Conservation (phyloP, 2,113 vertebrate species). For the Triplophysa rosa region DNA sequence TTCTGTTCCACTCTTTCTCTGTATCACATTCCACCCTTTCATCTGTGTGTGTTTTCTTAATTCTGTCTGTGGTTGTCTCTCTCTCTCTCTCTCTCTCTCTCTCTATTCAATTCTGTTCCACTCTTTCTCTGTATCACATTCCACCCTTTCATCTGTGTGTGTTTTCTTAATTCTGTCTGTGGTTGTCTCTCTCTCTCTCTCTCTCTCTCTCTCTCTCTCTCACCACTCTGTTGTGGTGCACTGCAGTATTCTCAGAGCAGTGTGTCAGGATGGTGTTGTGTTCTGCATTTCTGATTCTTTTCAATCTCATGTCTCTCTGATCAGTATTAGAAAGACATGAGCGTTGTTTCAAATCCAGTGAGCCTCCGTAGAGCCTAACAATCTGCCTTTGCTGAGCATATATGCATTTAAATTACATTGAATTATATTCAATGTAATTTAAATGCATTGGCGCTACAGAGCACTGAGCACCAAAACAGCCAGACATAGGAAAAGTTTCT, state of each 20-base stretch:
- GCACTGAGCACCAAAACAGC: too few species aligned
- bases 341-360: too few species aligned
- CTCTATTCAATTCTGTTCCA: background rate
- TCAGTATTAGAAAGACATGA: too few species aligned
- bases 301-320: too few species aligned
- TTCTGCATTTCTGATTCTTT: conserved; percentile 32
- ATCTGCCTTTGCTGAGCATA: too few species aligned
- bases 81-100: too few species aligned
- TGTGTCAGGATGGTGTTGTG: conserved; percentile 39
- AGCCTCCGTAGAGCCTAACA: too few species aligned
- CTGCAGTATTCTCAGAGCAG: conserved; percentile 52
- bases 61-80: background rate
- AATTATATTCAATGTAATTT: too few species aligned
- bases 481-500: too few species aligned
- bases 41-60: background rate
- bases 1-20: background rate
- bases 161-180: background rate
- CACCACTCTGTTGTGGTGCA: conserved; percentile 51
- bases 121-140: background rate
- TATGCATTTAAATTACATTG: too few species aligned
- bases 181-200: background rate
- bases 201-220: conserved; percentile 26
- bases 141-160: background rate
- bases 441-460: too few species aligned
- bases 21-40: background rate